These are phyloP conservation scores for Rhegmatorhina hoffmannsi DNA, from an alignment of 2,113 vertebrate species.

Conservation along the genomic window DNA sequence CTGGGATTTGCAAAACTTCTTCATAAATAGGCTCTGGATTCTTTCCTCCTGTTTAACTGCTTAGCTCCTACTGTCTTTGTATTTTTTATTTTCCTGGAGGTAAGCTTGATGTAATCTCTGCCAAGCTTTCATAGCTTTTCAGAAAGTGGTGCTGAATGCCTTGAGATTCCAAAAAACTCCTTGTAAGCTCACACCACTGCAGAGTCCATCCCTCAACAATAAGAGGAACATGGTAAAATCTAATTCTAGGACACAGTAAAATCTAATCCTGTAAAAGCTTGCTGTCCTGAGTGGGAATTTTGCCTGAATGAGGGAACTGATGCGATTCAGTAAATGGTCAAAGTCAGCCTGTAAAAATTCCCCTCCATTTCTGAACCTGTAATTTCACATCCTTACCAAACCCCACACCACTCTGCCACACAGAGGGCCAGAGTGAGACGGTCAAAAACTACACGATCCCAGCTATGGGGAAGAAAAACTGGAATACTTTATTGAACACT, in stretches of 20 bases:
- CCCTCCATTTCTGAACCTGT: not conserved
- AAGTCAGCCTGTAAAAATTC: not conserved
- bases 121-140: not conserved
- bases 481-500: too few relatives aligned
- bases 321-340: not conserved
- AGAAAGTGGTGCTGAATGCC: not conserved
- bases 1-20: not conserved
- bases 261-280: not conserved
- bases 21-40: not conserved
- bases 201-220: not conserved
- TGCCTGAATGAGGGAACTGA: not conserved
- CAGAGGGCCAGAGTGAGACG: not conserved
- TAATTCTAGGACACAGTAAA: not conserved
- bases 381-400: not conserved
- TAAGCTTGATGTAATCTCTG: not conserved
- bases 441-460: too few relatives aligned
- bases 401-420: not conserved
- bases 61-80: not conserved
- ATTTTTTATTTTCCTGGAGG: not conserved
- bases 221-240: not conserved
- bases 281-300: not conserved
- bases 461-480: too few relatives aligned
- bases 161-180: not conserved
- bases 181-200: not conserved
- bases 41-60: not conserved